Evolutionary conservation across 2,888 invertebrate genomes (phyloP).

Genomic region (Epistrophella euchroma): DNA sequence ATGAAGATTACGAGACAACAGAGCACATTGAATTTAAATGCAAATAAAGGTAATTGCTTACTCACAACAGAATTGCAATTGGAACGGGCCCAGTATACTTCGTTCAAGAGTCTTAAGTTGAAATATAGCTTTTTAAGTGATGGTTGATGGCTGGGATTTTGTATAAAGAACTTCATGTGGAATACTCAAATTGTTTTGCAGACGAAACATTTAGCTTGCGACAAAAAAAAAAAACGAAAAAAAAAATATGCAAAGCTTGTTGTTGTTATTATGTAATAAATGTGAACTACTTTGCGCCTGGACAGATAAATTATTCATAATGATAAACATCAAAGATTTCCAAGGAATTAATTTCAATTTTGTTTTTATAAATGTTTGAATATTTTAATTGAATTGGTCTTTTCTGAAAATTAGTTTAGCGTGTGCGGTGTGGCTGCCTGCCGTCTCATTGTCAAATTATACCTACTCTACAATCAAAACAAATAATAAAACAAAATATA

Average conservation of each 20-base stretch:
- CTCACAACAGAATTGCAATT: conserved; percentile 3
- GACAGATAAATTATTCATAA: conserved; percentile 17
- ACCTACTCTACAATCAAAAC: neutral
- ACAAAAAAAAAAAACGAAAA: neutral
- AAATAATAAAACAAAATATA: conserved; percentile 2
- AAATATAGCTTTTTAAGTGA: conserved; percentile 60
- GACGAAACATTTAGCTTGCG: neutral
- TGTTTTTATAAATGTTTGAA: conserved; percentile 18
- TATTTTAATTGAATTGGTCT: neutral
- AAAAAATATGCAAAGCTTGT: neutral
- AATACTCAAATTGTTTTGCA: conserved; percentile 18
- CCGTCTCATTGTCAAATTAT: conserved; percentile 2
- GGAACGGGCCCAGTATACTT: neutral
- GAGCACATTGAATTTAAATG: conserved; percentile 63
- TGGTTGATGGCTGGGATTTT: conserved; percentile 40
- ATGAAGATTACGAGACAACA: conserved; percentile 27
- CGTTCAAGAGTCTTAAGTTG: conserved; percentile 12
- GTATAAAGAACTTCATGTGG: neutral
- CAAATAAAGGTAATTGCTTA: conserved; percentile 60
- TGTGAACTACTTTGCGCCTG: neutral
- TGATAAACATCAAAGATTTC: conserved; percentile 15
- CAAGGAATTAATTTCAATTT: conserved; percentile 6
- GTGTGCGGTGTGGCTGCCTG: neutral
- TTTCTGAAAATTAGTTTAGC: neutral
- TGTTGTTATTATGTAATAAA: neutral